Base-by-base conservation (phyloP, 2,888 invertebrate species). In the Stenoptilia bipunctidactyla region DNA sequence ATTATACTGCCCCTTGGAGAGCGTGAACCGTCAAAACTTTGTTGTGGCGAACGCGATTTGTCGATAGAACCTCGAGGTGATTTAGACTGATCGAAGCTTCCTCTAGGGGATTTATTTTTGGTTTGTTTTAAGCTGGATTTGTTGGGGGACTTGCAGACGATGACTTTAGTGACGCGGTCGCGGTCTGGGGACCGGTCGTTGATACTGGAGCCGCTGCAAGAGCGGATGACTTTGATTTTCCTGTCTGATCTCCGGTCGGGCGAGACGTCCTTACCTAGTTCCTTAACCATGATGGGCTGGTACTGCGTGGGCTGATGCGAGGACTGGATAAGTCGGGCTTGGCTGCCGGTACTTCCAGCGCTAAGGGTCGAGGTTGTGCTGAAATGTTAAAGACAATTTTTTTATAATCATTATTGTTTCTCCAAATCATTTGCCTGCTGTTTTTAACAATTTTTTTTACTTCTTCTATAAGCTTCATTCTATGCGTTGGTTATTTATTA, bases 301-400 rank as follows among this genome's bases (percentile, higher is more conserved):
- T 95, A 96, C 72, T 92, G 93, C 59, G 94, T 91, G 44, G 96
- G 96, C 63, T 95, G 94, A 79, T 96, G 93, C 53, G 96, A 96
- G 51, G 96, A 94, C 84, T 96, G 96, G 68, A 96, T 94, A 64
- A 96, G 89, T 61, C 94, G 90, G 44, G 96, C 95, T 80, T 95
- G 94, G 71, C 94, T 94, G 62, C 96, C 93, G 39, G 95, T 95
- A 79, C 95, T 96, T 65, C 96, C 95, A 45, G 95, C 95, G 56
- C 95, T 96, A 66, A 96, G 87, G 47, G 96, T 96, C 59, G 96
- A 96, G 55, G 96, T 95, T 62, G 96, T 96, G 86, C 95, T 95
- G 85, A 59, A 77, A 84, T 30, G n/a, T n/a, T n/a, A n/a, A n/a
- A n/a, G n/a, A n/a, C n/a, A n/a, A n/a, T n/a, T n/a, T n/a, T n/a